Base-by-base conservation (phyloP, 2,888 invertebrate genomes). In the Pollenia amentaria region DNA sequence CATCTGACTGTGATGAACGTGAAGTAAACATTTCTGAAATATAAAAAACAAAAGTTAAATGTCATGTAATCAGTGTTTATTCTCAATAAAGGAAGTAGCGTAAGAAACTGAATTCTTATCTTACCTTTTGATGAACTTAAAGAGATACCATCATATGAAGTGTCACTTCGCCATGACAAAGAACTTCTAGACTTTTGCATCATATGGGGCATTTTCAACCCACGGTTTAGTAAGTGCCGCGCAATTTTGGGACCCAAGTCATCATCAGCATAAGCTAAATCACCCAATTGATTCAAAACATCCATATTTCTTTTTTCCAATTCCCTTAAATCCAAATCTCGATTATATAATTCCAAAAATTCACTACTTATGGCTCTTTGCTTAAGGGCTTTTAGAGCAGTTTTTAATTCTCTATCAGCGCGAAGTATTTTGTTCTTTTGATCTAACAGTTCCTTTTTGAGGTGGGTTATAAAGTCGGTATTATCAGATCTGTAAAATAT, bases 291-390 rank as follows among this genome's bases (percentile, higher is more conserved):
- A 89, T 95, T 95, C 3, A 95, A 90, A 0, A 94, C 94, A 65
- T 93, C 92, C 29, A 93, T 93, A 89, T 96, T 96, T 16, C 94
- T 94, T 84, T 95, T 95, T 90, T 94, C 94, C n/a, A 95, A 89
- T 89, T 95, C 95, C 18, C 94, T 94, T 11, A 95, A 92, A 69
- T 94, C 93, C 40, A 96, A 93, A 87, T 96, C 95, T 89, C 90
- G 90, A 46, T 92, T 92, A 78, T 89, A 93, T 10, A 89, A 55
- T 0, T 79, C 79, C 38, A 93, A 79, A 78, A 89, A 93, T 0
- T 92, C 91, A 0, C 77, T 79, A 72, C 92, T 90, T 3, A 92
- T 90, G 0, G 91, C 90, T 10, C 90, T 89, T 51, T 92, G 90
- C 14, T 89, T 90, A 6, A 92, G 88, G 7, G 89, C 89, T 60